Percentiles rank a stretch among this genome's conserved stretches.
Conservation (phyloP, 2,113 vertebrate genomes). For the Syngnathus floridae region DNA sequence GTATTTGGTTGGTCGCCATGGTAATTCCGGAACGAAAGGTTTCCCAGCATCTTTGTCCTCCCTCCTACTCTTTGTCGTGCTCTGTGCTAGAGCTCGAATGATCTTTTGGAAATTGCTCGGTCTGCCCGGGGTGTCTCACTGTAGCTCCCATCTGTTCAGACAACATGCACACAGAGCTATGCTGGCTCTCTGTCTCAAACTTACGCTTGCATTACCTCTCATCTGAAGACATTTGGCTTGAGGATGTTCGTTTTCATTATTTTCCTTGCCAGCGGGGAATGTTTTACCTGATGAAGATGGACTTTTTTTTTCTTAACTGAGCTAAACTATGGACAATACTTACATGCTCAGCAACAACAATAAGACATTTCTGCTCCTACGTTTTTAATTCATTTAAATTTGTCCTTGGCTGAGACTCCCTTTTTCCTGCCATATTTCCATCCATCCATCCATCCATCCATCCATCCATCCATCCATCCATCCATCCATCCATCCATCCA, state of each 20-base stretch:
- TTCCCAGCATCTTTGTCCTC: conserved; percentile 49
- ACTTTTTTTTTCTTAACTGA: conserved; percentile 32
- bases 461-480: too few relatives aligned
- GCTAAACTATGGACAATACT: not conserved
- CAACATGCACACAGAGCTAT: conserved; percentile 41
- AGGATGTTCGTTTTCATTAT: conserved; percentile 13
- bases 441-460: too few relatives aligned
- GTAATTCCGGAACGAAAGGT: conserved; percentile 46
- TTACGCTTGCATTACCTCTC: conserved; percentile 22
- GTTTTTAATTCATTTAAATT: too few relatives aligned
- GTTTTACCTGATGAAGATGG: conserved; percentile 35
- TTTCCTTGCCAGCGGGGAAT: conserved; percentile 3
- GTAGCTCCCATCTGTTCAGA: conserved; percentile 57
- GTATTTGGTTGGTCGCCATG: conserved; percentile 46
- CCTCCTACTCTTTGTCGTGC: conserved; percentile 31
- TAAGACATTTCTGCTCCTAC: too few relatives aligned
- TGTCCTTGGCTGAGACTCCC: too few relatives aligned
- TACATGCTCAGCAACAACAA: not conserved
- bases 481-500: too few relatives aligned
- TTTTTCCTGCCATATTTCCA: too few relatives aligned
- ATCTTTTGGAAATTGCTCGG: conserved; percentile 56
- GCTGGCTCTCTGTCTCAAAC: conserved; percentile 36
- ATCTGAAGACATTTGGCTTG: conserved; percentile 20
- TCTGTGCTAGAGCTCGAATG: conserved; percentile 37
- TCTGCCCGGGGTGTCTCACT: conserved; percentile 52